Evolutionary conservation across 2,888 invertebrate species (phyloP), one percentile per base, ranked within the genome.

Genomic region (Acanthacorydalis orientalis): DNA sequence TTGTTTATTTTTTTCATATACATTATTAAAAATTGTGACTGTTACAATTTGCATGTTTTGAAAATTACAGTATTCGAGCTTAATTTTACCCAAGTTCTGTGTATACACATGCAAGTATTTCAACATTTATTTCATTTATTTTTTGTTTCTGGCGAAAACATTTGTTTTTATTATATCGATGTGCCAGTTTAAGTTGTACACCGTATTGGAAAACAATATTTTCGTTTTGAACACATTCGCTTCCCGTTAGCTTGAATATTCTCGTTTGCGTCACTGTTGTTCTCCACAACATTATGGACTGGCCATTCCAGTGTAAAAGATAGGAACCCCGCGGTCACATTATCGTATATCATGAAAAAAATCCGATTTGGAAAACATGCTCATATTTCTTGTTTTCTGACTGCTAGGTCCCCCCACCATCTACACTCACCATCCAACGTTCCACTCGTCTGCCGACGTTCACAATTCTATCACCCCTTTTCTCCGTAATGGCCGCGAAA

Each of bases 291-390:
- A 52, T 54, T 54, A 52, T 51, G 55, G 53, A 53, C 54, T 51
- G 49, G 53, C 53, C 52, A 53, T 51, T 53, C 14, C 14, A 37
- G 12, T 12, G 37, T 37, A 37, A 43, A 53, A 54, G 52, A 52
- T 53, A 51, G 51, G 51, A 53, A 51, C 52, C 50, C 49, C 49
- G 43, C 44, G 50, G 52, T 49, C 51, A 54, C 52, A 55, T 55
- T 53, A 55, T 52, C 53, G 53, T 55, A 53, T 54, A 55, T 56
- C 54, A 56, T 54, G 52, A 53, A 43, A 54, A 23, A 54, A 55
- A 55, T 56, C 54, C 54, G 52, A 55, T 55, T 56, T 53, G 38
- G 50, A 54, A 56, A 53, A 54, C 54, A 53, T 51, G 50, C 49
- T 49, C 53, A 50, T 52, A 51, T 56, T 55, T 53, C 52, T 51